Conservation (phyloP, 2,113 vertebrate species). For the Eupsittula cactorum region DNA sequence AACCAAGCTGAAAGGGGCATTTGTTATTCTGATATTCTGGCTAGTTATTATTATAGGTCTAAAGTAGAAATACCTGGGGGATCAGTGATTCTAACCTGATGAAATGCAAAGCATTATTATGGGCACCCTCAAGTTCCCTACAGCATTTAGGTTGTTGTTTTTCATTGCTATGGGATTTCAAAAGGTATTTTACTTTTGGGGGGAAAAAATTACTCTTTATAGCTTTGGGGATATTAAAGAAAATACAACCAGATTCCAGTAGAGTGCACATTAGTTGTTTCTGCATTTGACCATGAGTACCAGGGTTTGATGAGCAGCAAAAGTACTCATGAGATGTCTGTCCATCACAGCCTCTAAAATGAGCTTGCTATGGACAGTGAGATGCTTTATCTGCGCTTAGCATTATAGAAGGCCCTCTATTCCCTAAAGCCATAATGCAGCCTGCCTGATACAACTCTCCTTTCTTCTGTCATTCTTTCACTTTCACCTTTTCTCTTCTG, state of each 20-base stretch:
- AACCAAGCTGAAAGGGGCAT: background rate
- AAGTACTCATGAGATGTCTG: background rate
- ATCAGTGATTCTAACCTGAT: background rate
- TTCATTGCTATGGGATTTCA: background rate
- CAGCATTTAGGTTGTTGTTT: background rate
- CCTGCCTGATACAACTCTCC: background rate
- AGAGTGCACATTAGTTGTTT: background rate
- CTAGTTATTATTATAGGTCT: background rate
- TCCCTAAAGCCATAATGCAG: background rate
- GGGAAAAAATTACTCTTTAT: background rate
- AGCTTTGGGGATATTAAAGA: background rate
- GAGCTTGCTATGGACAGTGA: background rate
- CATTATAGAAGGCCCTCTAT: background rate
- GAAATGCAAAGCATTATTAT: background rate
- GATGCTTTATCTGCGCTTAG: background rate
- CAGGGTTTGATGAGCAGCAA: background rate
- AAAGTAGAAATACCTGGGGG: background rate
- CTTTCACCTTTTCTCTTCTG: background rate
- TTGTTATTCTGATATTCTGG: background rate
- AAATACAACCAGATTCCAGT: background rate
- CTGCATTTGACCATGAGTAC: background rate
- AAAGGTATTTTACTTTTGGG: background rate
- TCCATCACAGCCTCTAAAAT: background rate
- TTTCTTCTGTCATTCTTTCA: background rate
- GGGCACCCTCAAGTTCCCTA: background rate